Base-by-base conservation (phyloP, 2,113 vertebrate genomes). In the Saguinus midas region DNA sequence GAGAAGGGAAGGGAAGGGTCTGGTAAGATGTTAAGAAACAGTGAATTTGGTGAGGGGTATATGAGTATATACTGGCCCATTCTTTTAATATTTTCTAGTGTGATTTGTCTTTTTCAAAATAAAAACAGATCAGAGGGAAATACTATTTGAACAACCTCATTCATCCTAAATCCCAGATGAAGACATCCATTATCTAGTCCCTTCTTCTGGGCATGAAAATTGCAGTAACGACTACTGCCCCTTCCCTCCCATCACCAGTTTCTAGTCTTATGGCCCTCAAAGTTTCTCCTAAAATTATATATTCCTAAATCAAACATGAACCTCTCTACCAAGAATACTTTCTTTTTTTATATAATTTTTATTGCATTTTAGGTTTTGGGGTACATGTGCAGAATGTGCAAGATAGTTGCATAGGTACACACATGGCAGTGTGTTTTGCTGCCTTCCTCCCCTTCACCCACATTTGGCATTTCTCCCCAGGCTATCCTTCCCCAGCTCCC, bases 241-340 rank as follows among this genome's bases (percentile, higher is more conserved):
- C 13, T 12, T 95, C 16, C 29, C 48, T 52, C 8, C 7, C 1
- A 6, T 8, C 4, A 20, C 8, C 55, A 68, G 35, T 52, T 48
- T 55, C 35, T 84, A 78, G 66, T 50, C 9, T 81, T 64, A 43
- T 16, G 35, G 7, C 32, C 32, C 29, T 97, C 73, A 72, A 48
- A 81, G 37, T 3, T 78, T 73, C 52, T 91, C 29, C 40, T 10
- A 84, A 52, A 87, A 40, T 57, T 81, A 40, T 35, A 76, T 18
- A 52, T 76, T 85, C 32, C 87, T 66, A 84, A 95, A 43, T 89
- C 78, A 94, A 94, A 72, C 82, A 12, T 76, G 17, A 91, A 20
- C 3, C 18, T 27, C 8, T 76, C 21, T 72, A 27, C 43, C 32
- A 87, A 92, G 13, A 85, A 80, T 21, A 52, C 17, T 50, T 91